Conservation (phyloP, 2,797 vertebrate genomes). For the Ispidina picta region DNA sequence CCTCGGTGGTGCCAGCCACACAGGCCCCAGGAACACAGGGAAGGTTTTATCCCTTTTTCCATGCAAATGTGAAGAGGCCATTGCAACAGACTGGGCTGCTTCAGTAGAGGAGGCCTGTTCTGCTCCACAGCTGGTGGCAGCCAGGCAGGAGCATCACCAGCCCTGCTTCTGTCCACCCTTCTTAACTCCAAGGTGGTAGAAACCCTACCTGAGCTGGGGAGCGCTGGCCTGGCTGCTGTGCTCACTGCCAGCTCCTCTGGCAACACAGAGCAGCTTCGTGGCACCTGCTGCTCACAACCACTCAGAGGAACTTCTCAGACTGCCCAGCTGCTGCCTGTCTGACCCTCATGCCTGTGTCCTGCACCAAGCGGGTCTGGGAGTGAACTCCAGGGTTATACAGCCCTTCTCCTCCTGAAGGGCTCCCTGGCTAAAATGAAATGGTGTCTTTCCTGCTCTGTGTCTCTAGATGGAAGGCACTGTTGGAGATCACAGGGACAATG, state of each 20-base stretch:
- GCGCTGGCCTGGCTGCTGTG: background rate
- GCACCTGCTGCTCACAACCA: background rate
- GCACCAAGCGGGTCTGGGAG: background rate
- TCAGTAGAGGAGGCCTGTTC: background rate
- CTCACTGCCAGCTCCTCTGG: background rate
- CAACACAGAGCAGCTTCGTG: no score
- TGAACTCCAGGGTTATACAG: background rate
- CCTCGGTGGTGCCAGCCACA: background rate
- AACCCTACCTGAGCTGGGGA: background rate
- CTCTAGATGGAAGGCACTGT: background rate
- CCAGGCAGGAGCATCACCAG: background rate
- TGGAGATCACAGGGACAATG: background rate
- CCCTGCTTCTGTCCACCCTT: background rate
- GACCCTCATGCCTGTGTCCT: background rate
- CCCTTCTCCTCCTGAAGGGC: background rate
- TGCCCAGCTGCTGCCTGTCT: background rate
- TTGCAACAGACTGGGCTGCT: background rate
- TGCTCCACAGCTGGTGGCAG: background rate
- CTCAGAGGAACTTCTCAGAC: background rate
- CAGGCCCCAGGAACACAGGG: background rate
- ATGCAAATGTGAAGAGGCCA: background rate
- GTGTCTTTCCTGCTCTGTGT: background rate
- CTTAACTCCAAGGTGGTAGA: background rate
- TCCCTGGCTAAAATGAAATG: background rate
- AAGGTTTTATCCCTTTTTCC: background rate